Percentiles rank a stretch among this genome's conserved stretches.
Conservation (phyloP, 1,140 invertebrate genomes). For the Aphidius gifuensis region DNA sequence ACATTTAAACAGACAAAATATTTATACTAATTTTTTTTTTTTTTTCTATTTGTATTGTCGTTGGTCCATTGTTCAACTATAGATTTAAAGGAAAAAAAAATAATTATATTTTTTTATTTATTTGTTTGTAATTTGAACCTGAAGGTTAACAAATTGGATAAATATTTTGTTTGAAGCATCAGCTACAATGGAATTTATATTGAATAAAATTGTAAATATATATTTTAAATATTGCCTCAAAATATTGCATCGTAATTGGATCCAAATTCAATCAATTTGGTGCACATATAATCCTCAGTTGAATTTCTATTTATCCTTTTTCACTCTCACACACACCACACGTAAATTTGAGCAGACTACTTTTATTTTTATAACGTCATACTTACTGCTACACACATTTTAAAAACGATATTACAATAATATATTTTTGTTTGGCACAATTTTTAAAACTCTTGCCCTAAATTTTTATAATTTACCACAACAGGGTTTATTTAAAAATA, state of each 20-base stretch:
- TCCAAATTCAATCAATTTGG: no score
- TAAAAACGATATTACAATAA: constrained; percentile 13
- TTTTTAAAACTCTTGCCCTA: neutral
- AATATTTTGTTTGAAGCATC: no score
- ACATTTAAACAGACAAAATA: constrained; percentile 1
- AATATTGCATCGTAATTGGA: no score
- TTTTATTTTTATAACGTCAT: neutral
- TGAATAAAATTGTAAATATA: no score
- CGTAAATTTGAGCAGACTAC: no score
- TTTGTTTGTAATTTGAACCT: neutral
- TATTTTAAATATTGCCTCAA: no score
- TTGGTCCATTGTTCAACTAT: constrained; percentile 38
- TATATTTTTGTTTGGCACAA: constrained; percentile 2
- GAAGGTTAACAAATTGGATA: no score
- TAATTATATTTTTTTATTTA: neutral
- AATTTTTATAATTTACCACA: neutral
- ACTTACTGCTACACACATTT: constrained; percentile 3
- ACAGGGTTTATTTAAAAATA: neutral
- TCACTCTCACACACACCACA: no score
- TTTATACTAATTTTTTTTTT: constrained; percentile 17
- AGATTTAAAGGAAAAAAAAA: neutral
- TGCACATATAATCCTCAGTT: no score
- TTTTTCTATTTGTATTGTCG: constrained; percentile 35
- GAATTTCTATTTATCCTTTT: no score
- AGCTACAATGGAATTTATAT: no score